phyloP scores from a whole-genome alignment of 1,140 invertebrate genomes.

The Scaptomyza hsui region DNA sequence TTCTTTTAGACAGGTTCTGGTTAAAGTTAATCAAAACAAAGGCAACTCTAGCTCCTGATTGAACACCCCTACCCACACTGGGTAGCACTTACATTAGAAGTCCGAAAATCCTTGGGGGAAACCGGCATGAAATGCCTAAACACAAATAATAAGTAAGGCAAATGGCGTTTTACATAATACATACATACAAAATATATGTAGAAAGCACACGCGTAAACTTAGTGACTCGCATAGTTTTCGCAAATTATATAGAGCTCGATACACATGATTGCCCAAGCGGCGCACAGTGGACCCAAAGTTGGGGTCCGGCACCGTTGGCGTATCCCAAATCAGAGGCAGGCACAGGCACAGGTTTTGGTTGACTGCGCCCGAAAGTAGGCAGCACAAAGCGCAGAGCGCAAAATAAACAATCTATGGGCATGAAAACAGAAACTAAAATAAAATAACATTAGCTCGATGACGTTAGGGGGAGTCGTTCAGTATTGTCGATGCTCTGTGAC shows the following conservation, averaged over 20 bases:
- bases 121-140: not conserved
- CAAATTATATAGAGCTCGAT: slow-evolving; percentile 82
- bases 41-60: not conserved
- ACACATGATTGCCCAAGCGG: slow-evolving; percentile 82
- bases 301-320: slow-evolving; percentile 17
- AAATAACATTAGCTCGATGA: slow-evolving; percentile 35
- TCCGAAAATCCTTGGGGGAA: not conserved
- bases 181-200: slow-evolving; percentile 1
- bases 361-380: slow-evolving; percentile 64
- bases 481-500: slow-evolving; percentile 63
- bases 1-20: too few relatives aligned
- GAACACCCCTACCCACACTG: too few relatives aligned
- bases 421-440: slow-evolving; percentile 52
- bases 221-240: slow-evolving; percentile 69
- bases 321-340: slow-evolving; percentile 73
- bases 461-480: slow-evolving; percentile 42
- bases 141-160: slow-evolving; percentile 1
- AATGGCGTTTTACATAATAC: slow-evolving; percentile 1
- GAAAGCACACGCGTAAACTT: slow-evolving; percentile 22
- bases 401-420: slow-evolving; percentile 57
- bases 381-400: slow-evolving; percentile 43
- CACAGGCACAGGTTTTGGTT: slow-evolving; percentile 69
- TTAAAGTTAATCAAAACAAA: too few relatives aligned
- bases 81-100: too few relatives aligned
- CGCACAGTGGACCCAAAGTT: slow-evolving; percentile 28